These are phyloP conservation scores for Bergia sp. DNA, from an alignment of 92 coral and sea anemone species.

Conservation along the genomic window DNA sequence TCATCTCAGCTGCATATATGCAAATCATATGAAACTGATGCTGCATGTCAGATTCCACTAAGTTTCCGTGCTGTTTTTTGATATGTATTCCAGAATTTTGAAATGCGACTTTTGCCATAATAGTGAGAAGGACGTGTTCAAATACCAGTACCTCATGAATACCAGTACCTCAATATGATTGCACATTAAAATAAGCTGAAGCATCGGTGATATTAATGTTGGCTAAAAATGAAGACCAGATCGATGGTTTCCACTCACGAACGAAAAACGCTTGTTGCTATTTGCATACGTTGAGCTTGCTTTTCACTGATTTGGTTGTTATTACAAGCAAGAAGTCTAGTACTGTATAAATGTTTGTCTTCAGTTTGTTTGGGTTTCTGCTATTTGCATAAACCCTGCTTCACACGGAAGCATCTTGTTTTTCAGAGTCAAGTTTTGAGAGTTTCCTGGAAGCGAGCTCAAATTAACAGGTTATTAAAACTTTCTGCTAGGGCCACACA, in stretches of 20 bases:
- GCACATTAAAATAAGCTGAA: neutral
- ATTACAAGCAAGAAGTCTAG: neutral
- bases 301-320: neutral
- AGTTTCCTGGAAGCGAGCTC: neutral
- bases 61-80: neutral
- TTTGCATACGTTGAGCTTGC: conserved; percentile 9
- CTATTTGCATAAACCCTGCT: conserved; percentile 31
- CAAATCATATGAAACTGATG: too few species aligned
- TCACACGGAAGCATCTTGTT: neutral
- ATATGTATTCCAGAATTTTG: neutral
- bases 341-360: conserved; percentile 11
- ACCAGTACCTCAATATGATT: neutral
- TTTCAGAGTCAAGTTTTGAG: neutral
- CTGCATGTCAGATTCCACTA: too few species aligned
- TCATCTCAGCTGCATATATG: neutral
- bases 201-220: neutral
- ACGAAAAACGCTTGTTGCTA: neutral
- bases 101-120: neutral
- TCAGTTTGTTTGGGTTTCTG: neutral
- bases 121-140: neutral
- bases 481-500: neutral
- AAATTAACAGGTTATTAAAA: neutral
- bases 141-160: neutral
- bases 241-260: neutral
- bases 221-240: neutral